Evolutionary conservation across 2,797 vertebrate genomes (phyloP).

Genomic region (Oreonectes daqikongensis): DNA sequence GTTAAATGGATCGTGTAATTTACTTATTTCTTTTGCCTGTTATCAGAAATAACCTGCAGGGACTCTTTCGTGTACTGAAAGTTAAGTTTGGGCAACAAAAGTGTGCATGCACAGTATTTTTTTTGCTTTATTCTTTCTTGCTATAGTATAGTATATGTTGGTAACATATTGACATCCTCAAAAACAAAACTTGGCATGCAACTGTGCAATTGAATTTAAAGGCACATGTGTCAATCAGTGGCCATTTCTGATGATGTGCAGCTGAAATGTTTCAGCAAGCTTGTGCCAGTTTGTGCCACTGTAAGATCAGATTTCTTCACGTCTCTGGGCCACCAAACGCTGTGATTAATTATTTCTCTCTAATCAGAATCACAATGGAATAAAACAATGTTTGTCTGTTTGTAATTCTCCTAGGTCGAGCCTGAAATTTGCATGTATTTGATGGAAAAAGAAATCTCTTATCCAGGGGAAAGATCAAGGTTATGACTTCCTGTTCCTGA

Average conservation of each 20-base stretch:
- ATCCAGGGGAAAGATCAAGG: slow-evolving; percentile 79
- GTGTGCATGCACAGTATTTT: too few species aligned
- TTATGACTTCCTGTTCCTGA: slow-evolving; percentile 77
- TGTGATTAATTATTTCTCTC: slow-evolving; percentile 76
- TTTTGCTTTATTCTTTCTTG: too few species aligned
- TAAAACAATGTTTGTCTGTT: slow-evolving; percentile 77
- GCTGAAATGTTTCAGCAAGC: not conserved
- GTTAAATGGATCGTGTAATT: too few species aligned
- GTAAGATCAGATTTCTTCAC: slow-evolving; percentile 70
- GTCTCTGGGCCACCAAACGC: slow-evolving; percentile 66
- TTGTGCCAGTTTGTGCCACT: slow-evolving; percentile 58
- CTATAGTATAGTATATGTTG: too few species aligned
- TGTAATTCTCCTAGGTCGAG: slow-evolving; percentile 61
- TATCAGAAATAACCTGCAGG: too few species aligned
- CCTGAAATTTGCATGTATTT: slow-evolving; percentile 74
- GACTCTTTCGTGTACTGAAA: too few species aligned
- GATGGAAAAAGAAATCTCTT: slow-evolving; percentile 65
- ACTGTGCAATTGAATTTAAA: too few species aligned
- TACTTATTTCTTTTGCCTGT: too few species aligned
- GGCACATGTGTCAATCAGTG: not conserved
- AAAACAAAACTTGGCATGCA: too few species aligned
- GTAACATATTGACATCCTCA: too few species aligned
- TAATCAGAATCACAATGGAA: slow-evolving; percentile 81
- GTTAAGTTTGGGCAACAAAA: too few species aligned
- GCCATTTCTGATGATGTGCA: not conserved